These are phyloP conservation scores for Caenorhabditis imperialis DNA, from an alignment of 2,888 invertebrate genomes.

Conservation along the genomic window DNA sequence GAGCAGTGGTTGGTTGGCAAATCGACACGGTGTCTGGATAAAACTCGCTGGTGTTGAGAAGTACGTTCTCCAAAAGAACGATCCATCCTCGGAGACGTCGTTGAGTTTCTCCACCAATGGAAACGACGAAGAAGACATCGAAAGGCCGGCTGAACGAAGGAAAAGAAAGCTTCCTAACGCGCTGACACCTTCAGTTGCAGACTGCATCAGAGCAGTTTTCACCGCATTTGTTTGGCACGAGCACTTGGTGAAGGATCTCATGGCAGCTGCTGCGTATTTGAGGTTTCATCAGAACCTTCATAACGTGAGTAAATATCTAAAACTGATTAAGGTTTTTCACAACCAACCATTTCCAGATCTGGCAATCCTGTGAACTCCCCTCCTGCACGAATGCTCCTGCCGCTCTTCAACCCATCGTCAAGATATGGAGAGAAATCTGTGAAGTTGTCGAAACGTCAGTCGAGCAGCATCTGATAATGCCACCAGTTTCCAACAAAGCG, in stretches of 20 bases:
- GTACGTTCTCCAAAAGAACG: slow-evolving; percentile 63
- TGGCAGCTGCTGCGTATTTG: slow-evolving; percentile 95
- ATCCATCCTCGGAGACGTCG: slow-evolving; percentile 40
- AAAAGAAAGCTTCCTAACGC: slow-evolving; percentile 55
- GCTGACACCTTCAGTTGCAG: slow-evolving; percentile 69
- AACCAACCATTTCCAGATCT: slow-evolving; percentile 48
- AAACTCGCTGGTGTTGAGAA: slow-evolving; percentile 59
- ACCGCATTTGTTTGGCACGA: slow-evolving; percentile 98
- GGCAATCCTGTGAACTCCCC: slow-evolving; percentile 50
- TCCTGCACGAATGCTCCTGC: slow-evolving; percentile 57
- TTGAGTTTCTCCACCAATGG: slow-evolving; percentile 65
- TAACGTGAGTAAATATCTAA: slow-evolving; percentile 35
- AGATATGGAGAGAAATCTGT: slow-evolving; percentile 87
- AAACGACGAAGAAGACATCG: slow-evolving; percentile 63
- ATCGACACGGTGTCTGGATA: slow-evolving; percentile 70
- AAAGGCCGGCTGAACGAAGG: slow-evolving; percentile 12
- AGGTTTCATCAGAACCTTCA: slow-evolving; percentile 84
- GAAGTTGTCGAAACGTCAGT: slow-evolving; percentile 82
- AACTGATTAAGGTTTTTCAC: no score
- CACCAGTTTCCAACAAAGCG: slow-evolving; percentile 77
- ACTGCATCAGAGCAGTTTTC: slow-evolving; percentile 86
- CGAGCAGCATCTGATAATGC: slow-evolving; percentile 83
- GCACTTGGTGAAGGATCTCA: slow-evolving; percentile 95
- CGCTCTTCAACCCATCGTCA: slow-evolving; percentile 65
- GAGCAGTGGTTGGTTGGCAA: slow-evolving; percentile 71